A percentile compares a stretch with the other conserved stretches of the same genome.
Conservation (phyloP, 2,888 invertebrate genomes). For the Nasonovia ribisnigri region DNA sequence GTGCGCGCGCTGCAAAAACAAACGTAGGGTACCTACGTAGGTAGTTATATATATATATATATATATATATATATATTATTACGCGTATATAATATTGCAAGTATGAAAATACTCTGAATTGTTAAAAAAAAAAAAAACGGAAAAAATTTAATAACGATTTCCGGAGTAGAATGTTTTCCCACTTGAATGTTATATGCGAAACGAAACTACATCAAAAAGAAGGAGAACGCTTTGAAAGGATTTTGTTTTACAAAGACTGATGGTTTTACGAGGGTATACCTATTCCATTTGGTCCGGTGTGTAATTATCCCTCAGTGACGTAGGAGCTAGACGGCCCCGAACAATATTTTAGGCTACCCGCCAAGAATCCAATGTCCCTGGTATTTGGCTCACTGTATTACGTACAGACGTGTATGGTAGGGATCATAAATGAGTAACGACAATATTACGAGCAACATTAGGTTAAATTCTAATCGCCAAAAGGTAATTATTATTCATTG, state of each 20-base stretch:
- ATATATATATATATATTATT: not conserved
- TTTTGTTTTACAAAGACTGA: constrained; percentile 49
- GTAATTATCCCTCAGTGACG: constrained; percentile 39
- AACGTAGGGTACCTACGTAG: not conserved
- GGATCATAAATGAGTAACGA: not conserved
- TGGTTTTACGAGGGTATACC: constrained; percentile 30
- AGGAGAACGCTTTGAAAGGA: constrained; percentile 39
- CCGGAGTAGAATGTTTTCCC: constrained; percentile 16
- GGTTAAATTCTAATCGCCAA: not conserved
- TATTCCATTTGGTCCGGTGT: constrained; percentile 27
- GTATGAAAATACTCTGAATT: constrained; percentile 2
- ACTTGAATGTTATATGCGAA: constrained; percentile 42
- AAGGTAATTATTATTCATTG: not conserved
- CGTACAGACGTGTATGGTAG: not conserved
- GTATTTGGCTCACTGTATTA: not conserved
- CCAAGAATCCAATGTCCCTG: not conserved
- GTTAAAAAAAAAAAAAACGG: not conserved
- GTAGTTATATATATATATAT: not conserved
- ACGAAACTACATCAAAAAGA: constrained; percentile 36
- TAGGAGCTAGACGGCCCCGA: not conserved
- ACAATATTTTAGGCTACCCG: not conserved
- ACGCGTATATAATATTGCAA: not conserved
- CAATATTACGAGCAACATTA: not conserved
- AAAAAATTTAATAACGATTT: constrained; percentile 48
- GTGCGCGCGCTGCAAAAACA: constrained; percentile 1